Conservation (phyloP, 2,888 invertebrate genomes). For the Mesorhabditis belari region DNA sequence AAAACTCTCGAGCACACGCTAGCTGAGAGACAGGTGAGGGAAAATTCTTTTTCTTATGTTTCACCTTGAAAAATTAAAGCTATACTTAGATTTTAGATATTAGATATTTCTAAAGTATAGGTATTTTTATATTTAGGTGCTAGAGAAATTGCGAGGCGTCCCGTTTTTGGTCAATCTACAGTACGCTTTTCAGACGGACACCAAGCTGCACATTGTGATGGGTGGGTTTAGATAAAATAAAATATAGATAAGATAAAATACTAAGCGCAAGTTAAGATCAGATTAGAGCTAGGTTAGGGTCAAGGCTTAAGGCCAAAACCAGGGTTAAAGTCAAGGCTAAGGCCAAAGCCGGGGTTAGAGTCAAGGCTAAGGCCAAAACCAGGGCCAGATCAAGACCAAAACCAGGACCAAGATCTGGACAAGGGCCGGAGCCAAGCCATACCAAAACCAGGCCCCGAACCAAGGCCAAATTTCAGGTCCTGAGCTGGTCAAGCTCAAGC, state of each 20-base stretch:
- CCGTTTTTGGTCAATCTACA: conserved; percentile 93
- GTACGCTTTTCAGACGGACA: conserved; percentile 96
- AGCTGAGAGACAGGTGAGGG: conserved; percentile 77
- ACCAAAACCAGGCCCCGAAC: no score
- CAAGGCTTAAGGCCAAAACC: no score
- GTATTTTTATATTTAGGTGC: conserved; percentile 78
- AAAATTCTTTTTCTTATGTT: neutral
- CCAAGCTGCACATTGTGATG: conserved; percentile 88
- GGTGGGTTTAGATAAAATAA: conserved; percentile 64
- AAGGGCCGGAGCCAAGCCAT: no score
- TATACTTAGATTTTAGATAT: neutral
- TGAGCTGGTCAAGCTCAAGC: no score
- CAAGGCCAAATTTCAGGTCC: no score
- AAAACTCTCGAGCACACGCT: conserved; percentile 94
- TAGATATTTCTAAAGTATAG: neutral
- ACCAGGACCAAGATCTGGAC: no score
- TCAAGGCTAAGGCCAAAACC: no score
- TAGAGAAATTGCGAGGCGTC: conserved; percentile 85
- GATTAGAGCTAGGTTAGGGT: no score
- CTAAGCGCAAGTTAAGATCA: neutral
- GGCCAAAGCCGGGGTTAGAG: no score
- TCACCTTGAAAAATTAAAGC: neutral
- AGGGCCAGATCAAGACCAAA: no score
- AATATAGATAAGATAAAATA: neutral
- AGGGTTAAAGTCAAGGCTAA: no score